Percentiles rank a stretch among this genome's conserved stretches.
Conservation (phyloP, 2,113 vertebrate genomes). For the Heloderma charlesbogerti region DNA sequence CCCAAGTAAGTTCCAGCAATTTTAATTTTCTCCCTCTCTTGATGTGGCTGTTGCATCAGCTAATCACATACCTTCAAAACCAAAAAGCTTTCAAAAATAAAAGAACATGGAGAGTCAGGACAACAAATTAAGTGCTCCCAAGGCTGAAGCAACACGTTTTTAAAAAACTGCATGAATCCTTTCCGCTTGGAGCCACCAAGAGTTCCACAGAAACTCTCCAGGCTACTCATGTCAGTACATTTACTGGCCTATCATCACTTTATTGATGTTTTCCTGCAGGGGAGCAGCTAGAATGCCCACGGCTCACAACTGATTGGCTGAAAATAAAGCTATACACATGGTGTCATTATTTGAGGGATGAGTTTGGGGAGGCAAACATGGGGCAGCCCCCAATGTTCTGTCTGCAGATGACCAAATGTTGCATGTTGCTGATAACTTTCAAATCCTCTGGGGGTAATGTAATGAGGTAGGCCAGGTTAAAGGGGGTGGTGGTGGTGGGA, state of each 20-base stretch:
- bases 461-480: neutral
- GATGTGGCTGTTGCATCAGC: neutral
- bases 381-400: neutral
- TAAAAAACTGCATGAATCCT: neutral
- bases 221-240: neutral
- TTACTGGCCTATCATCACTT: neutral
- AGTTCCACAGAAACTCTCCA: neutral
- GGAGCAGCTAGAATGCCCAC: no score
- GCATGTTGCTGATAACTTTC: neutral
- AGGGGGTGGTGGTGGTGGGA: neutral
- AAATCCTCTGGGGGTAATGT: neutral
- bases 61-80: no score
- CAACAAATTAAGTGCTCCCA: neutral
- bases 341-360: neutral
- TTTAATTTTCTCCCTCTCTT: neutral
- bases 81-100: neutral
- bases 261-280: neutral
- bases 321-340: neutral
- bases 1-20: neutral
- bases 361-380: neutral
- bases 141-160: no score
- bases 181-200: neutral
- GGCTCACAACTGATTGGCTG: neutral
- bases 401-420: neutral
- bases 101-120: neutral